phyloP scores from a whole-genome alignment of 2,888 invertebrate species.

The Erynnis tages region DNA sequence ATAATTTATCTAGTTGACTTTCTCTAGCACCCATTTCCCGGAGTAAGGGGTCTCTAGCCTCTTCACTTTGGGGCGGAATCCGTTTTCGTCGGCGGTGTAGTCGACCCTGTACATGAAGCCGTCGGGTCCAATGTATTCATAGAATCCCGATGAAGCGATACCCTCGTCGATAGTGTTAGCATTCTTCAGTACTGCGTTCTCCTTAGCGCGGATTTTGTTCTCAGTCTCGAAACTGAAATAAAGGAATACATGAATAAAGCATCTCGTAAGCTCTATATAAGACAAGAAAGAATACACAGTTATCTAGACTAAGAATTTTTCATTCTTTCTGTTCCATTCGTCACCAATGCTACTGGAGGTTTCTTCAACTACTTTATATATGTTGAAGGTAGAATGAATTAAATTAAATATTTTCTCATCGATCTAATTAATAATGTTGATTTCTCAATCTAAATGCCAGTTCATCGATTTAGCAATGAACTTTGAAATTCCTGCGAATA shows the following conservation, averaged over 20 bases:
- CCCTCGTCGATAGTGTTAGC: constrained; percentile 74
- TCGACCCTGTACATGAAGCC: constrained; percentile 78
- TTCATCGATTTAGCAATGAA: not conserved
- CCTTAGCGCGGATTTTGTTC: constrained; percentile 78
- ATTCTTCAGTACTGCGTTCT: constrained; percentile 75
- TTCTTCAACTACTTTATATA: no score
- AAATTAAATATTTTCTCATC: not conserved
- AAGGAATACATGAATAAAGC: no score
- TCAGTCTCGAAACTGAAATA: constrained; percentile 72
- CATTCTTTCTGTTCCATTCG: no score
- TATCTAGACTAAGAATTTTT: no score
- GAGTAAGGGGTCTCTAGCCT: constrained; percentile 74
- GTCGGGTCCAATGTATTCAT: constrained; percentile 79
- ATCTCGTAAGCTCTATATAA: no score
- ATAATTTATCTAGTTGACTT: constrained; percentile 55
- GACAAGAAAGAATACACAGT: no score
- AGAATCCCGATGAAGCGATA: constrained; percentile 74
- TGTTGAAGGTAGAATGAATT: no score
- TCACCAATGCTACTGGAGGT: no score
- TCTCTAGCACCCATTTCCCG: constrained; percentile 74
- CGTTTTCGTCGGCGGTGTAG: constrained; percentile 78
- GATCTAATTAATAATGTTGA: not conserved
- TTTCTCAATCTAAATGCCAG: not conserved
- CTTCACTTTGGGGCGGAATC: constrained; percentile 72
- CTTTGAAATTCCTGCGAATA: not conserved